Evolutionary conservation across 2,888 invertebrate genomes (phyloP).

Genomic region (Lepidochrysops patricia): DNA sequence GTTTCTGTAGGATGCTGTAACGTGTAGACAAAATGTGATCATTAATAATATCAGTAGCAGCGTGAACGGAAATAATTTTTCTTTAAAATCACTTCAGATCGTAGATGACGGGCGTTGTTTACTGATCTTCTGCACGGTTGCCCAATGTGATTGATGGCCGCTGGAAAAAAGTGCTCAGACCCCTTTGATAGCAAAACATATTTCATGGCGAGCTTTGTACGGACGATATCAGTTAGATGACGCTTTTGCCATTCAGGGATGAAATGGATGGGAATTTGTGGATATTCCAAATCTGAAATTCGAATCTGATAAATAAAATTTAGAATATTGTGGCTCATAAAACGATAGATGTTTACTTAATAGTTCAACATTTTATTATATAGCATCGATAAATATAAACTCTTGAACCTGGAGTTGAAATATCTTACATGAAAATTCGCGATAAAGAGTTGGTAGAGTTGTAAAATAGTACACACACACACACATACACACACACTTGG

Average conservation of each 20-base stretch:
- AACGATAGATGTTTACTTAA: not conserved
- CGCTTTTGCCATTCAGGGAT: slow-evolving; percentile 31
- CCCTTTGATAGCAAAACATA: slow-evolving; percentile 52
- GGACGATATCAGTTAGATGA: slow-evolving; percentile 33
- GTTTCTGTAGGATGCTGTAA: too few species aligned
- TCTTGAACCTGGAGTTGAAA: too few species aligned
- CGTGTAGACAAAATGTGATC: too few species aligned
- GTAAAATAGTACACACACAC: too few species aligned
- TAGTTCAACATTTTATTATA: too few species aligned
- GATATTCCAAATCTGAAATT: slow-evolving; percentile 29
- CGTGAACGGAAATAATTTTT: not conserved
- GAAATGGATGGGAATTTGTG: slow-evolving; percentile 31
- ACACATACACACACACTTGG: too few species aligned
- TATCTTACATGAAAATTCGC: too few species aligned
- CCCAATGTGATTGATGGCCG: slow-evolving; percentile 29
- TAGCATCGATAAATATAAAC: too few species aligned
- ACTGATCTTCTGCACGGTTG: slow-evolving; percentile 26
- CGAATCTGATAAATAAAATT: slow-evolving; percentile 16
- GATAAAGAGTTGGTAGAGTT: too few species aligned
- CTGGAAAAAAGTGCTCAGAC: slow-evolving; percentile 25
- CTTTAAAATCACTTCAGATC: slow-evolving; percentile 23
- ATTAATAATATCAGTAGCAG: not conserved
- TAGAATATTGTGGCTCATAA: not conserved
- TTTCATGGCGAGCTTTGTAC: slow-evolving; percentile 49
- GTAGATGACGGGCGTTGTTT: slow-evolving; percentile 32